Base-by-base conservation (phyloP, 1,140 invertebrate genomes). In the Episyrphus balteatus region DNA sequence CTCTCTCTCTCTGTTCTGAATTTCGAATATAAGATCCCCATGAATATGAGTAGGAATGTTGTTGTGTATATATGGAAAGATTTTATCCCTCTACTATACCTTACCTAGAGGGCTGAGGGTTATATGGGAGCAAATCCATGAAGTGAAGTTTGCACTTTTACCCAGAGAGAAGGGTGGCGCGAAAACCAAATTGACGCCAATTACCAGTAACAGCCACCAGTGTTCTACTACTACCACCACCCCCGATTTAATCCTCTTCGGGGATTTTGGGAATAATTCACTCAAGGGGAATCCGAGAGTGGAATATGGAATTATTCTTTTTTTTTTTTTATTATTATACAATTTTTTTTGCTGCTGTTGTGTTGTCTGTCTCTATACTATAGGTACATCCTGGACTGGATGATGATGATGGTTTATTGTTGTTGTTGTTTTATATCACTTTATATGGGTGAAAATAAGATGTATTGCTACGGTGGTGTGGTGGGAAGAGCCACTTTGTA, bases 101-200 rank as follows among this genome's bases (percentile, higher is more conserved):
- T n/a, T n/a, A n/a, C n/a, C n/a, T n/a, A n/a, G n/a, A n/a, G n/a
- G n/a, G n/a, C n/a, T n/a, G n/a, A n/a, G n/a, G n/a, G n/a, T n/a
- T n/a, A n/a, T n/a, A n/a, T n/a, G n/a, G n/a, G n/a, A n/a, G n/a
- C n/a, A n/a, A n/a, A n/a, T n/a, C n/a, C n/a, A n/a, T n/a, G n/a
- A n/a, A n/a, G n/a, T n/a, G n/a, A n/a, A n/a, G n/a, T n/a, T n/a
- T n/a, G n/a, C n/a, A n/a, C n/a, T n/a, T n/a, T n/a, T n/a, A n/a
- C n/a, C n/a, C n/a, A n/a, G n/a, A n/a, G 36, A 11, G 36, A 37
- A 37, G 18, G 40, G 13, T 14, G 18, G 34, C 37, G 43, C 26
- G 48, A 50, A 46, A 34, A 50, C 43, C 41, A 50, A 50, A 50
- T 50, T 50, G 48, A 50, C 36, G 48, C 48, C 48, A 50, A 50